phyloP scores from a whole-genome alignment of 2,888 invertebrate genomes.

The Gastracanthus pulcherrimus region DNA sequence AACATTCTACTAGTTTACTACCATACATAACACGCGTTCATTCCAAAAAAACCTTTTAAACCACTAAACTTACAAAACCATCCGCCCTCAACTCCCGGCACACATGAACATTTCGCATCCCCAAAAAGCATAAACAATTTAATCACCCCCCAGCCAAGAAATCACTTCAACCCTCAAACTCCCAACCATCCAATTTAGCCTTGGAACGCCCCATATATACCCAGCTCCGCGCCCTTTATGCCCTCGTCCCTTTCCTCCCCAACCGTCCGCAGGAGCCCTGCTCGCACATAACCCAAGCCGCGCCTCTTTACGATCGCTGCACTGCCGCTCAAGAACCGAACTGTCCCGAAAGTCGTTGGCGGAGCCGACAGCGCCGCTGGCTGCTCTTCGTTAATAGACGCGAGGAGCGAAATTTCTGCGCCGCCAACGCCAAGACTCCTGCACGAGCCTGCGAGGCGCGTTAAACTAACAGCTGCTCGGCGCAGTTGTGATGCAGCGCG shows the following conservation, averaged over 20 bases:
- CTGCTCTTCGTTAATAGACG: not conserved
- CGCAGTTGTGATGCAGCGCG: too few relatives aligned
- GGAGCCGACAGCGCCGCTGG: not conserved
- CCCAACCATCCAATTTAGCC: not conserved
- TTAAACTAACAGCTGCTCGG: not conserved
- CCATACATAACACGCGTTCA: too few relatives aligned
- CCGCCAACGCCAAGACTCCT: too few relatives aligned
- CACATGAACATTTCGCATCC: not conserved
- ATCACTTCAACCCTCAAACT: not conserved
- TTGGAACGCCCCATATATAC: not conserved
- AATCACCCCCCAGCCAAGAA: too few relatives aligned
- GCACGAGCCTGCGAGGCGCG: not conserved
- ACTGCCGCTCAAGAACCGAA: slow-evolving; percentile 4
- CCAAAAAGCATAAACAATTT: not conserved
- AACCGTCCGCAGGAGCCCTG: not conserved
- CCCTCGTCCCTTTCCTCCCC: not conserved
- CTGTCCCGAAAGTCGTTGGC: slow-evolving; percentile 19
- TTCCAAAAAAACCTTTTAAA: too few relatives aligned
- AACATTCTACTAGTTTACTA: too few relatives aligned
- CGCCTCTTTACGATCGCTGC: slow-evolving; percentile 1
- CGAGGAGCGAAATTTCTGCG: not conserved
- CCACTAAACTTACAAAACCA: too few relatives aligned
- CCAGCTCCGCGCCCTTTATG: slow-evolving; percentile 10
- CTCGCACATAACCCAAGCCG: not conserved
- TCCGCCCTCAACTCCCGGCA: too few relatives aligned